Evolutionary conservation across 1,140 invertebrate genomes (phyloP), one percentile per base, ranked within the genome.

Genomic region (Eurytemora carolleeae): DNA sequence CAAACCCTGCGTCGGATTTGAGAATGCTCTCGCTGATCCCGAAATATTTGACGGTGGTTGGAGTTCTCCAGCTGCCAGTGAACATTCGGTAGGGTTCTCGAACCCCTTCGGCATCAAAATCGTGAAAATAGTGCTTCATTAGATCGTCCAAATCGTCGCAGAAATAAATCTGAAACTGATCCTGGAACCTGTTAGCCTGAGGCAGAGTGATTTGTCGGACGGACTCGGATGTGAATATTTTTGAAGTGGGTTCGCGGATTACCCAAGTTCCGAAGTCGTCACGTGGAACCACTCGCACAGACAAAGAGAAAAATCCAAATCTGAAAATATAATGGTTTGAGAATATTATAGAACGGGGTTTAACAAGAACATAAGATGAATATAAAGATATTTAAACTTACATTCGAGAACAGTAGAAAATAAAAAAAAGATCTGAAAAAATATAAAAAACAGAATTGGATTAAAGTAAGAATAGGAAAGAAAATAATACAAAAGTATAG

Each of bases 241-340:
- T 18, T n/a, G 58, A 24, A 7, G 60, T 62, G 17, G 60, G 60
- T 25, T 62, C 60, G 12, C 60, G 55, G 21, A 62, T 24, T 1
- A 62, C 17, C 60, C 60, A 62, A 17, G 16, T n/a, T 24, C 60
- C 60, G 25, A 54, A 17, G 53, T 62, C 60, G 1, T 62, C 60
- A 17, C 60, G 60, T 1, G 60, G 60, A 58, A 62, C 60, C 2
- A 62, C 60, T 15, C 60, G 60, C 17, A 62, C 60, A 26, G 52
- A 58, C 54, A 62, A 31, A 20, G 60, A 62, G 53, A 62, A 62
- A 31, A 62, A 62, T 62, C 60, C 60, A 25, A 24, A 62, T 16
- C 60, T 52, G 26, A 58, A 62, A 56, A 62, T n/a, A n/a, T n/a
- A n/a, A n/a, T n/a, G n/a, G n/a, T n/a, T n/a, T n/a, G n/a, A n/a